phyloP scores from a whole-genome alignment of 2,888 invertebrate genomes.

The Thymelicus lineola region DNA sequence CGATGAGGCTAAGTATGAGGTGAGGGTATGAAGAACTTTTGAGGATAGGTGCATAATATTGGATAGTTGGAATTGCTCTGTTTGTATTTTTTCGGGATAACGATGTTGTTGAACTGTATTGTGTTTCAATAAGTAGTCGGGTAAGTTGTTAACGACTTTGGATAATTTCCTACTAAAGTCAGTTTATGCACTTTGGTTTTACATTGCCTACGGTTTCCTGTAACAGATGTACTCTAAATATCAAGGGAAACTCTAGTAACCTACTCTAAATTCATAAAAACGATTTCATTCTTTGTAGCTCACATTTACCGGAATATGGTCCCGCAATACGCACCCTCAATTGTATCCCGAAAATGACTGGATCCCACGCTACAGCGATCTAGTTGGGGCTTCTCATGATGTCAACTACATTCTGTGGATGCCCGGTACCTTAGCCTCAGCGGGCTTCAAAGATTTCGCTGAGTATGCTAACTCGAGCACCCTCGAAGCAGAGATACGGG shows the following conservation, averaged over 20 bases:
- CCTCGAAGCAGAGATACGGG: constrained; percentile 70
- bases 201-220: no score
- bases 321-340: constrained; percentile 72
- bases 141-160: no score
- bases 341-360: constrained; percentile 75
- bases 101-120: no score
- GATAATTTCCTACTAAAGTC: no score
- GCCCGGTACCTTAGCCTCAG: constrained; percentile 66
- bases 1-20: constrained; percentile 80
- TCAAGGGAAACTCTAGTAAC: no score
- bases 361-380: constrained; percentile 70
- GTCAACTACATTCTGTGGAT: constrained; percentile 67
- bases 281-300: constrained; percentile 50
- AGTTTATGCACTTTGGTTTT: no score
- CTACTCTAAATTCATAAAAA: no score
- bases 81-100: no score
- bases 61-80: no score
- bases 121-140: no score
- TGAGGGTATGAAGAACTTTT: constrained; percentile 39
- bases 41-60: no score
- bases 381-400: constrained; percentile 73
- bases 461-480: constrained; percentile 71
- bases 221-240: no score
- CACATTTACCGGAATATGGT: constrained; percentile 74
- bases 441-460: constrained; percentile 68